Percentiles rank a stretch among this genome's conserved stretches.
These are phyloP conservation scores for Neosalanx taihuensis DNA, from an alignment of 2,797 vertebrate species.

Conservation along the genomic window DNA sequence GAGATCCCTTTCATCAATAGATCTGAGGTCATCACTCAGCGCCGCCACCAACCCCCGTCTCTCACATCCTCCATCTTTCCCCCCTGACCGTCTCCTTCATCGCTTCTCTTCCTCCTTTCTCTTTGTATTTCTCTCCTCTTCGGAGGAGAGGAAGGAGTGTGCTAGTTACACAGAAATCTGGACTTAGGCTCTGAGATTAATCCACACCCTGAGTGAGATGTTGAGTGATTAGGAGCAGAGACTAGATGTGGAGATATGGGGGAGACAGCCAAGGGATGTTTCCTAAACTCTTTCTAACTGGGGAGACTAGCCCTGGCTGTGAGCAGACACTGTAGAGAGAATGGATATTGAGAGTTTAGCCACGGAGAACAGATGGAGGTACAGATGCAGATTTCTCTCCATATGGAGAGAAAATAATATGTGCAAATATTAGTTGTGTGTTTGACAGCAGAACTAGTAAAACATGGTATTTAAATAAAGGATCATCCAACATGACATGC, in stretches of 20 bases:
- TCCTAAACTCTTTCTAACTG: conserved; percentile 36
- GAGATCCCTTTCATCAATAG: conserved; percentile 56
- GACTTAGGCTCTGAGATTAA: conserved; percentile 20
- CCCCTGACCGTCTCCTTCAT: background rate
- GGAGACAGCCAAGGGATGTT: conserved; percentile 51
- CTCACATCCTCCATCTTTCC: conserved; percentile 12
- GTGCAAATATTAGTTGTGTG: conserved; percentile 50
- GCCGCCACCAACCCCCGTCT: conserved; percentile 31
- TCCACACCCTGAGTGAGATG: conserved; percentile 17
- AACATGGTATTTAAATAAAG: background rate
- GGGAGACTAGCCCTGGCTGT: conserved; percentile 38
- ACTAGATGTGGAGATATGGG: conserved; percentile 38
- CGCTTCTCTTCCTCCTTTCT: conserved; percentile 16
- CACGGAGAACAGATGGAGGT: conserved; percentile 69
- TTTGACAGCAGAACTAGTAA: background rate
- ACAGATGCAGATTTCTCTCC: conserved; percentile 47
- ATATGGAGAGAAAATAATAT: conserved; percentile 57
- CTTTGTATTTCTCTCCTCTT: conserved; percentile 29
- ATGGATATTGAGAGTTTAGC: conserved; percentile 42
- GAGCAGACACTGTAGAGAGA: conserved; percentile 48
- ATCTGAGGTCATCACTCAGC: conserved; percentile 48
- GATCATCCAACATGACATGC: background rate
- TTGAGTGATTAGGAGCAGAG: conserved; percentile 11
- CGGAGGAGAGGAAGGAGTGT: conserved; percentile 5
- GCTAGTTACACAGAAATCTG: conserved; percentile 24